phyloP scores from a whole-genome alignment of 64 coral and sea anemone species.

The Platygyra sinensis region DNA sequence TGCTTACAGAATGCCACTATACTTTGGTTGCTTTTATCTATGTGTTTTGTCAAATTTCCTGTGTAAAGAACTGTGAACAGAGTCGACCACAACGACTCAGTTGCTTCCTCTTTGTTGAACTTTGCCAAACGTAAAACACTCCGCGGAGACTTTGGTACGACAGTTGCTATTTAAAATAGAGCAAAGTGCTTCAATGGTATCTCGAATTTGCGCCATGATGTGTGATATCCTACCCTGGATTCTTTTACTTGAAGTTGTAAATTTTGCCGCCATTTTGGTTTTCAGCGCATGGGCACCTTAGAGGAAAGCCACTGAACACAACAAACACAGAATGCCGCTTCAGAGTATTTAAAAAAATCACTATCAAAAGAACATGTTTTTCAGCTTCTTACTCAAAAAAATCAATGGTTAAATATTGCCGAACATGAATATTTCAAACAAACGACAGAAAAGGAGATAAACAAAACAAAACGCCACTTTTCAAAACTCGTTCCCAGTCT shows the following conservation, averaged over 20 bases:
- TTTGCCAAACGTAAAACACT: slow-evolving; percentile 93
- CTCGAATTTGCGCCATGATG: slow-evolving; percentile 80
- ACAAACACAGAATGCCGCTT: not conserved
- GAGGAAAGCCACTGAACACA: not conserved
- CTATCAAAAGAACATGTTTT: not conserved
- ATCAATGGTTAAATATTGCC: too few relatives aligned
- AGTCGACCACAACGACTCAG: slow-evolving; percentile 73
- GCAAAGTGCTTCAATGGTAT: slow-evolving; percentile 90
- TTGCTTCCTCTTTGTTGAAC: slow-evolving; percentile 87
- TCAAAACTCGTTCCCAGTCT: not conserved
- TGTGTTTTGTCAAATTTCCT: not conserved
- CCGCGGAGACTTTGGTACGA: slow-evolving; percentile 52
- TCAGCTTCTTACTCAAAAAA: too few relatives aligned
- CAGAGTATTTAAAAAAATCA: not conserved
- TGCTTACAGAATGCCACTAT: too few relatives aligned
- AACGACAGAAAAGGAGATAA: too few relatives aligned
- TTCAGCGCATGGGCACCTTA: not conserved
- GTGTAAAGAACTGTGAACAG: slow-evolving; percentile 18
- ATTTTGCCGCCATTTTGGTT: slow-evolving; percentile 47
- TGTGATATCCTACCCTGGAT: not conserved
- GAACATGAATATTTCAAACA: too few relatives aligned
- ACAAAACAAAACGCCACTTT: not conserved
- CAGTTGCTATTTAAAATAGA: slow-evolving; percentile 62
- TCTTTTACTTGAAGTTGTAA: not conserved
- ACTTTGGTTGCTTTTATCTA: not conserved